Percentiles rank a stretch among this genome's conserved stretches.
Conservation (phyloP, 2,797 vertebrate species). For the Sarcophilus harrisii region DNA sequence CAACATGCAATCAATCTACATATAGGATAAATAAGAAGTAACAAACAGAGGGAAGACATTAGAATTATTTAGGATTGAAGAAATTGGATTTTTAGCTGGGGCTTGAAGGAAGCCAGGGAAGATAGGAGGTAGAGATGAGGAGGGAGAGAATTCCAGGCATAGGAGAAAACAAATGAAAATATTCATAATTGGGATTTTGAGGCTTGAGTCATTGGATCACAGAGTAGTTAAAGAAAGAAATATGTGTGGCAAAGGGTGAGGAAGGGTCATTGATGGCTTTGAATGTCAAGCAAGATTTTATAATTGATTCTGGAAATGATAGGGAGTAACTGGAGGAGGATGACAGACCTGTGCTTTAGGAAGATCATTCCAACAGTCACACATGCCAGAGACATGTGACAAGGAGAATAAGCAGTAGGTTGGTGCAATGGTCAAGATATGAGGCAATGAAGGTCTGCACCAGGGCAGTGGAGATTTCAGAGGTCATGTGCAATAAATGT, state of each 20-base stretch:
- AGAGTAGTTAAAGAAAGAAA: conserved; percentile 3
- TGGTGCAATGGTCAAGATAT: not conserved
- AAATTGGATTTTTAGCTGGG: not conserved
- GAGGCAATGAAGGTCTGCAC: not conserved
- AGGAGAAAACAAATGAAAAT: not conserved
- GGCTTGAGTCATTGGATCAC: not conserved
- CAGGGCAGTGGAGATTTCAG: not conserved
- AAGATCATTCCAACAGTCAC: not conserved
- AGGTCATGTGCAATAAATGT: not conserved
- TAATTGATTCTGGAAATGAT: not conserved
- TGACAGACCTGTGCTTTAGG: not conserved
- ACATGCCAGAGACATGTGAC: too few species aligned
- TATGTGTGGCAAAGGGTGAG: conserved; percentile 6
- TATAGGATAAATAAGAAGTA: not conserved
- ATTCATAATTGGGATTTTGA: not conserved
- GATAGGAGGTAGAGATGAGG: not conserved
- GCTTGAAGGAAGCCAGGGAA: not conserved
- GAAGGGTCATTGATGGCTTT: not conserved
- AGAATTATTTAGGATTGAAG: not conserved
- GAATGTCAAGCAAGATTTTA: not conserved
- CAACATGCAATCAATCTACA: not conserved
- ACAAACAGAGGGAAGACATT: not conserved
- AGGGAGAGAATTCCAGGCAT: not conserved
- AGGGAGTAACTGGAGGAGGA: not conserved
- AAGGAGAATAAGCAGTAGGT: not conserved